Percentiles rank a stretch among this genome's conserved stretches.
phyloP scores from a whole-genome alignment of 2,113 vertebrate species.

The Prionailurus bengalensis region DNA sequence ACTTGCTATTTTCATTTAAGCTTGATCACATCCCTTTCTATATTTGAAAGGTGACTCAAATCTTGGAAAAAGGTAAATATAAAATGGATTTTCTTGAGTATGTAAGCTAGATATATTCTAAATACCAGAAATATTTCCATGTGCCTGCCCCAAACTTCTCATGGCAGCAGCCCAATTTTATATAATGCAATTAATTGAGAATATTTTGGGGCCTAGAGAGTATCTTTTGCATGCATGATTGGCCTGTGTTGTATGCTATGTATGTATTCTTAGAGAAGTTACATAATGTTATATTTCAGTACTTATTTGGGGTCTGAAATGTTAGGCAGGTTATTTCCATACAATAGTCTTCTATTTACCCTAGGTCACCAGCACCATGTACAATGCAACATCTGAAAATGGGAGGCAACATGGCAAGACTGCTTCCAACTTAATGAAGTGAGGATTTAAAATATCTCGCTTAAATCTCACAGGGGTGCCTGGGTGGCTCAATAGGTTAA shows the following conservation, averaged over 20 bases:
- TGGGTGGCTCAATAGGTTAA: no score
- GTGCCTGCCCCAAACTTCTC: neutral
- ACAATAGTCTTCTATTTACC: neutral
- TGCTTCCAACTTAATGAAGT: neutral
- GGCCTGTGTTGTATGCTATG: neutral
- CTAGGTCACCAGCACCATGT: neutral
- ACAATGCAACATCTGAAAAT: neutral
- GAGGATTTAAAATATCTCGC: neutral
- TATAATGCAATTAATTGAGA: neutral
- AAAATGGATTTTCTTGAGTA: conserved; percentile 5
- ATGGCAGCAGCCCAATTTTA: neutral
- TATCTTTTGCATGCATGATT: neutral
- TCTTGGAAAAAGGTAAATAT: neutral
- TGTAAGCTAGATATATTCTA: neutral
- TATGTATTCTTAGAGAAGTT: neutral
- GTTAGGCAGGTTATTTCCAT: neutral
- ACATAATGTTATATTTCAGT: neutral
- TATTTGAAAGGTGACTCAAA: conserved; percentile 49
- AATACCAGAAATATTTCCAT: neutral
- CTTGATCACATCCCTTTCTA: conserved; percentile 29
- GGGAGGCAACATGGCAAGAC: neutral
- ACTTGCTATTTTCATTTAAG: conserved; percentile 61
- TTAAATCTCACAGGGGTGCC: neutral
- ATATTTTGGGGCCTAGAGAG: neutral
- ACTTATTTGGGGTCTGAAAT: neutral